phyloP scores from a whole-genome alignment of 2,888 invertebrate species.

The Leptopilina myrica region DNA sequence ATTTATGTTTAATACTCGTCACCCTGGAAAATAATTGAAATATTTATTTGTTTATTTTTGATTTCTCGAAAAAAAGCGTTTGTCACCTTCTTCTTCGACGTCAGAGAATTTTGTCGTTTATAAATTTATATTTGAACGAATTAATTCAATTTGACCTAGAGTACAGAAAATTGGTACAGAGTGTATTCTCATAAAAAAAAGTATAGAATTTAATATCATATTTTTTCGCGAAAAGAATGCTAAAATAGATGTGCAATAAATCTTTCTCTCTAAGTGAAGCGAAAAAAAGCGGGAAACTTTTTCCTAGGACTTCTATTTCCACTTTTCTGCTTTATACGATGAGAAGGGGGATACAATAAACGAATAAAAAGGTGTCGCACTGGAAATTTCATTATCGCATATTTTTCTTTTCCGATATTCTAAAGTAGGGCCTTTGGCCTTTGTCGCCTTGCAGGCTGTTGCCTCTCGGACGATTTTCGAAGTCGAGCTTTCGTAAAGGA shows the following conservation, averaged over 20 bases:
- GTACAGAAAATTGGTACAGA: no score
- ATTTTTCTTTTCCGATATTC: slow-evolving; percentile 34
- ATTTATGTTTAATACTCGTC: no score
- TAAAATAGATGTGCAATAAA: not conserved
- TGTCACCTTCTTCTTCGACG: no score
- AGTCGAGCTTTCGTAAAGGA: slow-evolving; percentile 44
- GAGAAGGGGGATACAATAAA: slow-evolving; percentile 14
- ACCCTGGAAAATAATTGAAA: no score
- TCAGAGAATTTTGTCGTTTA: no score
- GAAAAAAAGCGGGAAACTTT: not conserved
- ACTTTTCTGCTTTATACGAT: slow-evolving; percentile 2
- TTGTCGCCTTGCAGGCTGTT: slow-evolving; percentile 55
- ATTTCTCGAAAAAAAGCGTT: no score
- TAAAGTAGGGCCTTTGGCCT: slow-evolving; percentile 34
- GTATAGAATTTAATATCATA: no score
- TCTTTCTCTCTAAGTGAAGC: not conserved
- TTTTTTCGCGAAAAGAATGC: not conserved
- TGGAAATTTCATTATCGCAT: slow-evolving; percentile 37
- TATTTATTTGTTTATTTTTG: no score
- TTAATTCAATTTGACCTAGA: no score
- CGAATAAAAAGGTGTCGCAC: slow-evolving; percentile 18
- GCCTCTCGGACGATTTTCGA: slow-evolving; percentile 59
- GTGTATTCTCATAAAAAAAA: no score
- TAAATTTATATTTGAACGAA: no score
- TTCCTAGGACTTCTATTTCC: slow-evolving; percentile 5